Base-by-base conservation (phyloP, 2,113 vertebrate species). In the Helogale parvula region DNA sequence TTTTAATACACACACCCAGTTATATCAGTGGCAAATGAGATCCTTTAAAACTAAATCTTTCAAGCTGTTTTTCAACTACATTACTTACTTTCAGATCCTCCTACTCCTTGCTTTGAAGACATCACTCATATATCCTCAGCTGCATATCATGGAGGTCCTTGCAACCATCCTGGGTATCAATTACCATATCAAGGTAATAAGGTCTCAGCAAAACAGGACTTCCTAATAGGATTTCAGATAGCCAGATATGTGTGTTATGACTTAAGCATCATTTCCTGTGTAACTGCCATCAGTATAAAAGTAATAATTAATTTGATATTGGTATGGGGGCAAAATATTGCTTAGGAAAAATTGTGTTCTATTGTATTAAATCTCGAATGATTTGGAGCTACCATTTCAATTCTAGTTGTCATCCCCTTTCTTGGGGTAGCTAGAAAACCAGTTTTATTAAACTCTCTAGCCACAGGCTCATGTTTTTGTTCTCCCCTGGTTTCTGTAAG, bases 251-350 rank as follows among this genome's bases (percentile, higher is more conserved):
- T 76, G 52, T 16, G 19, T 31, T 60, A 84, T 63, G 33, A 93
- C n/a, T 66, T 93, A 68, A 69, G 12, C 33, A 83, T 72, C 25
- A 77, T 96, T 92, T 88, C 96, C 68, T 87, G 79, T 9, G 41
- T 0, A 84, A 2, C 16, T 79, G 41, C 0, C 11, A 71, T 65
- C 63, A 69, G 66, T 2, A 83, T 31, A 89, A 77, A 94, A 88
- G 88, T 31, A 85, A 90, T 14, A 94, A 65, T 93, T 79, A 5
- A 35, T 35, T 76, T 95, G 33, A 76, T 82, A 47, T 23, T 69
- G 54, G 60, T 35, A 82, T 54, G 0, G 16, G 57, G 2, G 0
- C 0, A 81, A 95, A 97, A 96, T 82, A 84, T 54, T 52, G 11
- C 31, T 41, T 60, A 74, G 54, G 35, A 13, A 74, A 45, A 57